phyloP scores from a whole-genome alignment of 2,888 invertebrate genomes.

The Caenorhabditis panamensis region DNA sequence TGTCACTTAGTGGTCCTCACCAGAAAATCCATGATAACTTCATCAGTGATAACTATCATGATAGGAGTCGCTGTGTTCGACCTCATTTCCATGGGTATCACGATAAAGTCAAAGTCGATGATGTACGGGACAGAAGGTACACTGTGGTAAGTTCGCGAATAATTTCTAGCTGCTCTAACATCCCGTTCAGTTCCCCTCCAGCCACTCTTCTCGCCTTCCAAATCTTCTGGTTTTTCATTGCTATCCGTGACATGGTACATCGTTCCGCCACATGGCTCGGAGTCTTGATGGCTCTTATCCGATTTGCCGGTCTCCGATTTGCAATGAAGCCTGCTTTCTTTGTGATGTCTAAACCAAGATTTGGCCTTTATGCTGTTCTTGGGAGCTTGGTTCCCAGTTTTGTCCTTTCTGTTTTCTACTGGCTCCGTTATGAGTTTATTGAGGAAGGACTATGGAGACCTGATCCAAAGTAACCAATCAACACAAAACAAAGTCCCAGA shows the following conservation, averaged over 20 bases:
- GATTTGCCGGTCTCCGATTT: slow-evolving; percentile 6
- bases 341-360: slow-evolving; percentile 3
- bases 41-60: slow-evolving; percentile 21
- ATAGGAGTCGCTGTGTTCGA: slow-evolving; percentile 3
- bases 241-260: slow-evolving; percentile 24
- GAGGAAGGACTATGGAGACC: neutral
- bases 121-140: slow-evolving; percentile 22
- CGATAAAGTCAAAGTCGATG: slow-evolving; percentile 18
- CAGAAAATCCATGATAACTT: slow-evolving; percentile 20
- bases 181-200: slow-evolving; percentile 5
- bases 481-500: too few species aligned
- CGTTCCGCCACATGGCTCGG: slow-evolving; percentile 33
- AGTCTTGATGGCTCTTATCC: slow-evolving; percentile 32
- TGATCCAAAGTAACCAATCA: neutral
- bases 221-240: slow-evolving; percentile 7
- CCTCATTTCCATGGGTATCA: slow-evolving; percentile 19
- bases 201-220: neutral
- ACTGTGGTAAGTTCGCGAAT: slow-evolving; percentile 1
- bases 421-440: slow-evolving; percentile 14
- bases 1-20: slow-evolving; percentile 14
- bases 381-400: slow-evolving; percentile 12
- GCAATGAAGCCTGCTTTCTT: slow-evolving; percentile 1
- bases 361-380: neutral
- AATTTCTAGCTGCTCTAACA: too few species aligned
- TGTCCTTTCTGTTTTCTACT: slow-evolving; percentile 22